Percentiles rank a stretch among this genome's conserved stretches.
phyloP scores from a whole-genome alignment of 2,888 invertebrate species.

The Congeria kusceri region DNA sequence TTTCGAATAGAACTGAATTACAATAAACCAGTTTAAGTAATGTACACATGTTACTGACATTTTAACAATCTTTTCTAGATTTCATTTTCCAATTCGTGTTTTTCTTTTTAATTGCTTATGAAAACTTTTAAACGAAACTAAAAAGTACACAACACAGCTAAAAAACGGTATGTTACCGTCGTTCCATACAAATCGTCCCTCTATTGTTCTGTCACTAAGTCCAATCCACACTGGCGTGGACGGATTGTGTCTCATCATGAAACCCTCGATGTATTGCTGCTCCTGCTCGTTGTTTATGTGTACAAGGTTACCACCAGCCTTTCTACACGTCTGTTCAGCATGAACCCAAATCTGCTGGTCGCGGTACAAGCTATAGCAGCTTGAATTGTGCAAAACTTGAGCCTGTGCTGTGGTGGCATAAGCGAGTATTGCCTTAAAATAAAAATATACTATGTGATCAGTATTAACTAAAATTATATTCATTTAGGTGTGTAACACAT shows the following conservation, averaged over 20 bases:
- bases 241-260: not conserved
- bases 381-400: not conserved
- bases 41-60: too few species aligned
- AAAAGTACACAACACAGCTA: too few species aligned
- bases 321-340: conserved; percentile 6
- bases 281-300: not conserved
- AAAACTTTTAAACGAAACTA: too few species aligned
- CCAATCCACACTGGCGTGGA: not conserved
- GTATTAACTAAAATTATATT: too few species aligned
- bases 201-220: not conserved
- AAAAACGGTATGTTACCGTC: too few species aligned
- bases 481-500: too few species aligned
- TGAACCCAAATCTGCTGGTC: not conserved
- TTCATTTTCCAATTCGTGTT: too few species aligned
- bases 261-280: not conserved
- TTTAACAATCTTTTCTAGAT: too few species aligned
- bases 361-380: not conserved
- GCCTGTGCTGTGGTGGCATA: not conserved
- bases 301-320: not conserved
- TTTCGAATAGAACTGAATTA: too few species aligned
- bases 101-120: too few species aligned
- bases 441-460: too few species aligned
- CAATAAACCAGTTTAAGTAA: too few species aligned
- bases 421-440: not conserved
- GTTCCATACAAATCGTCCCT: not conserved